Conservation (phyloP, 2,113 vertebrate species). For the Astur gentilis region DNA sequence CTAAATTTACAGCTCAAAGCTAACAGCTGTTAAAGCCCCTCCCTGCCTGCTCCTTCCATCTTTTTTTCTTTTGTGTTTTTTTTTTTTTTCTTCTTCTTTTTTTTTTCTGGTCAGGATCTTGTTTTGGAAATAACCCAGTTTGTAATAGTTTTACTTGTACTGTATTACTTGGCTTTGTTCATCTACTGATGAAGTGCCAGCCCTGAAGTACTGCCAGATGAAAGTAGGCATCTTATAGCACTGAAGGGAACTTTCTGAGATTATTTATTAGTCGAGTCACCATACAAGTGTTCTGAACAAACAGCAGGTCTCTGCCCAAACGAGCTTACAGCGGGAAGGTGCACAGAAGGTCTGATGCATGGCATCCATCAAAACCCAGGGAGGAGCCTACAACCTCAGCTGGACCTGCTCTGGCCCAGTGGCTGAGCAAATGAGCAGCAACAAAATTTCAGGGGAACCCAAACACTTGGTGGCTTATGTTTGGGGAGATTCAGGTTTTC, state of each 20-base stretch:
- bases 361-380: neutral
- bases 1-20: constrained; percentile 11
- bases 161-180: constrained; percentile 43
- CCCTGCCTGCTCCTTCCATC: neutral
- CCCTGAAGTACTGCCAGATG: constrained; percentile 35
- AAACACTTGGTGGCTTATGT: rapidly evolving
- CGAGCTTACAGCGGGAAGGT: neutral
- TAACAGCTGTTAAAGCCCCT: neutral
- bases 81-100: too few relatives aligned
- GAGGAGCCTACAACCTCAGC: neutral
- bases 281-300: neutral
- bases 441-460: neutral
- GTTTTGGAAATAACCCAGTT: constrained; percentile 37
- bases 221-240: constrained; percentile 3
- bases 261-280: neutral
- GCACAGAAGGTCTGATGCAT: neutral
- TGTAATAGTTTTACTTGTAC: constrained; percentile 22
- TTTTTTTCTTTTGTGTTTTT: neutral
- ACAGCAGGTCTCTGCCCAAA: neutral
- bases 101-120: neutral
- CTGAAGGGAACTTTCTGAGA: neutral
- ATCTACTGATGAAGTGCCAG: constrained; percentile 50
- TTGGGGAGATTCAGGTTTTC: neutral
- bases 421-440: neutral
- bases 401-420: neutral